These are phyloP conservation scores for Tragelaphus strepsiceros DNA, from an alignment of 2,113 vertebrate genomes.

Conservation along the genomic window DNA sequence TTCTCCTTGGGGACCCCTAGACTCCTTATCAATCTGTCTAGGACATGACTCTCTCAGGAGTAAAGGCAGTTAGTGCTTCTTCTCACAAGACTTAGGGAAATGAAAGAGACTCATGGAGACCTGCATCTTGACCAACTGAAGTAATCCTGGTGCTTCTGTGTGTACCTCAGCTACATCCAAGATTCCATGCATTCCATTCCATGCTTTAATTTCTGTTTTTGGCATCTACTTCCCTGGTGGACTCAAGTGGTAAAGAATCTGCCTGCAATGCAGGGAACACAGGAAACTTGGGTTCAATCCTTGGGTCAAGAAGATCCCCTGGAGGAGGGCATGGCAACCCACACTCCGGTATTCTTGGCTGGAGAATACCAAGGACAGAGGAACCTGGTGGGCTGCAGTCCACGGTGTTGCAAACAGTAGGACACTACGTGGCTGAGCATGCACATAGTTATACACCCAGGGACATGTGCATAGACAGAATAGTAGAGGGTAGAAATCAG, in stretches of 20 bases:
- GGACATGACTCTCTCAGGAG: not conserved
- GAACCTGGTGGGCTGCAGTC: not conserved
- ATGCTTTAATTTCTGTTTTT: not conserved
- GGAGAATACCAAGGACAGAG: not conserved
- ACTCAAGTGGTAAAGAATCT: not conserved
- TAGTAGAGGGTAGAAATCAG: not conserved
- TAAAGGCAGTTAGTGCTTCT: not conserved
- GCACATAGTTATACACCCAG: not conserved
- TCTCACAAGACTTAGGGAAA: not conserved
- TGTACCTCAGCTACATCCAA: not conserved
- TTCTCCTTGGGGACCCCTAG: no score
- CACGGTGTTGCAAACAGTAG: not conserved
- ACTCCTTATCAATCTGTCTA: no score
- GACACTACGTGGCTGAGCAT: not conserved
- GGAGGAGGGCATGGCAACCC: not conserved
- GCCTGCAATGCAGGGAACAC: not conserved
- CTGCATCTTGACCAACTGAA: not conserved
- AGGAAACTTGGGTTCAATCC: not conserved
- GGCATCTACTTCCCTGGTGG: rapidly evolving
- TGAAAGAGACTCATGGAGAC: not conserved
- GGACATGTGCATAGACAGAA: not conserved
- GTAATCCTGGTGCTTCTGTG: not conserved
- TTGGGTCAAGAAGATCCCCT: not conserved
- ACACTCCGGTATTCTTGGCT: not conserved
- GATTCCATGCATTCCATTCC: not conserved